phyloP scores from a whole-genome alignment of 2,113 vertebrate species.

The Rhinogobius similis region DNA sequence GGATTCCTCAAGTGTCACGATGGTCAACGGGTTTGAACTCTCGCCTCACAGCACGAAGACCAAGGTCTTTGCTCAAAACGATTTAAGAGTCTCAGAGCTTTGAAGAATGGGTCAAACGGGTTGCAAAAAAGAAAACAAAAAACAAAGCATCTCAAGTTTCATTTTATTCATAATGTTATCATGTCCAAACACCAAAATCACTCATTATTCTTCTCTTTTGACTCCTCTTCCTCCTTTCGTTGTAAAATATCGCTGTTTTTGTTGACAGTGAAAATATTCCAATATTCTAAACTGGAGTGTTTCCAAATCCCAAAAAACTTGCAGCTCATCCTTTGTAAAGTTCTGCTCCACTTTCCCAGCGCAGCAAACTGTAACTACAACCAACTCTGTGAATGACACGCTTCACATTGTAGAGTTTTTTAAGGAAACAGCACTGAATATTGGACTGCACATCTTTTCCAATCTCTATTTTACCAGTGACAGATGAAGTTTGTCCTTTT shows the following conservation, averaged over 20 bases:
- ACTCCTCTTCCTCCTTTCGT: background rate
- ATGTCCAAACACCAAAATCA: background rate
- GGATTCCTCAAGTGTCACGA: too few relatives aligned
- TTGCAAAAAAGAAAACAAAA: too few relatives aligned
- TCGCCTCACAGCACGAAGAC: too few relatives aligned
- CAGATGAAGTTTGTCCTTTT: slow-evolving; percentile 1
- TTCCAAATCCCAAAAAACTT: background rate
- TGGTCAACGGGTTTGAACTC: too few relatives aligned
- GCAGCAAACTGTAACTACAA: background rate
- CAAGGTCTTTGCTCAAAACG: too few relatives aligned
- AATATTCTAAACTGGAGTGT: background rate
- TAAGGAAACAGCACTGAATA: background rate
- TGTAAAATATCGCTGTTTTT: background rate
- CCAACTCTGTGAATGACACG: background rate
- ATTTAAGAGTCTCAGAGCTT: too few relatives aligned
- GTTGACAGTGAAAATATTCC: background rate
- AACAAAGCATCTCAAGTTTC: background rate
- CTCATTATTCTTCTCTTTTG: background rate
- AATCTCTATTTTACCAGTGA: background rate
- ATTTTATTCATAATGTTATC: background rate
- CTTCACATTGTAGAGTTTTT: background rate
- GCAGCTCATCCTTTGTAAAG: background rate
- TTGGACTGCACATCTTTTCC: background rate
- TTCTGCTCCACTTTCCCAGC: background rate
- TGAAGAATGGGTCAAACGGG: too few relatives aligned